Evolutionary conservation across 2,113 vertebrate genomes (phyloP), one percentile per base, ranked within the genome.

Genomic region (Gavialis gangeticus): DNA sequence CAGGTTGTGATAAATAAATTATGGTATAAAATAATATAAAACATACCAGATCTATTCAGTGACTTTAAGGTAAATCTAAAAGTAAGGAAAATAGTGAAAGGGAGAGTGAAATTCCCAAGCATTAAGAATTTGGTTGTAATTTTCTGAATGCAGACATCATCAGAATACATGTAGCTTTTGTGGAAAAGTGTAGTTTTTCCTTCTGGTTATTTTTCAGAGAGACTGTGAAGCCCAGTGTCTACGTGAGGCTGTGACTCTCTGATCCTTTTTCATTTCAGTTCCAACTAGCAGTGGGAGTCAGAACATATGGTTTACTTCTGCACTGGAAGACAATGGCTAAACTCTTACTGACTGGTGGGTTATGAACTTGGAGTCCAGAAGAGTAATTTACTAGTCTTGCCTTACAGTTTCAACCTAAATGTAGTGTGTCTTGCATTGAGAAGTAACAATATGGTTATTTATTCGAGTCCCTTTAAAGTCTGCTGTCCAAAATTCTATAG

Each of bases 21-120:
- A 83, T 1, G 4, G 84, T 34, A 10, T 63, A 77, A 93, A 87
- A n/a, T 0, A 2, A 12, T 27, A 59, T 59, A 0, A 1, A 62
- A 28, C 13, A 75, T 12, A 27, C 24, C 82, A 81, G 89, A 62
- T 19, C 75, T 3, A 62, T 60, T 92, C 54, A 54, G 11, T 17
- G 66, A 55, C 84, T 81, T 91, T 80, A 82, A 75, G 3, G 64
- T 84, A 37, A 90, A 79, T 28, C 82, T 75, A 18, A 82, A 89
- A 78, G 9, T 27, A 82, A 57, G 8, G 6, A 78, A 77, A 10
- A 18, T 11, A 56, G 3, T 80, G 24, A 83, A 27, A 80, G 60
- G 27, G 84, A 81, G 46, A 80, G 64, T 15, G 28, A 3, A 28
- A 21, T 15, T 19, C 25, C 1, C n/a, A 46, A 62, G 80, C 55